Base-by-base conservation (phyloP, 2,113 vertebrate genomes). In the Odontophorus gujanensis region DNA sequence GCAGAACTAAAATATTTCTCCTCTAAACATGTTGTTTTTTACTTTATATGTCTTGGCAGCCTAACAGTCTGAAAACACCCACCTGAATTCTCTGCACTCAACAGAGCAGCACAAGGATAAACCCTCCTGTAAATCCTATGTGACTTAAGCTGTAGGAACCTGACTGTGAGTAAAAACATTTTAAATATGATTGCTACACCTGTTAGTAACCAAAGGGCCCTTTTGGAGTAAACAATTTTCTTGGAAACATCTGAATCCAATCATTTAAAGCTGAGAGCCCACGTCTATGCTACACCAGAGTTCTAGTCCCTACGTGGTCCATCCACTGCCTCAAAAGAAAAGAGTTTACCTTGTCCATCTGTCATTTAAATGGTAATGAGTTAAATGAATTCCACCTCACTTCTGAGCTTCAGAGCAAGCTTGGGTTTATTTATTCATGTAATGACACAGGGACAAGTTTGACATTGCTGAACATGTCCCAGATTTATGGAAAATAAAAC, bases 281-380 rank as follows among this genome's bases (percentile, higher is more conserved):
- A 28, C 5, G 0, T 80, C 89, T 71, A 12, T 83, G 68, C 69
- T 87, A 87, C 36, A 47, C 47, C 47, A 25, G 22, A 63, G 42
- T 38, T 92, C 77, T 65, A 7, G 2, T 80, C 89, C 55, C 57
- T 3, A 13, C 57, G 26, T 77, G 89, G 89, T 89, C 89, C 2
- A 7, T 89, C 61, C 76, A 36, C 59, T 90, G 85, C 47, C 85
- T 94, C 87, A 85, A 59, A 95, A 94, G 66, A 94, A 69, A 89
- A 87, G 91, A 87, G 59, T 88, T 93, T 95, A 74, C 82, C 65
- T 76, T 83, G 82, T 90, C 91, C 81, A 94, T 96, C 72, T 78
- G 72, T 92, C 94, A 95, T 95, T 91, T 95, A 96, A 95, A 95
- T 95, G 89, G 68, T 95, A 95, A 97, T 91, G 79, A 97, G 87